A percentile compares a stretch with the other conserved stretches of the same genome.
These are phyloP conservation scores for Patella vulgata DNA, from an alignment of 1,140 invertebrate species.

Conservation along the genomic window DNA sequence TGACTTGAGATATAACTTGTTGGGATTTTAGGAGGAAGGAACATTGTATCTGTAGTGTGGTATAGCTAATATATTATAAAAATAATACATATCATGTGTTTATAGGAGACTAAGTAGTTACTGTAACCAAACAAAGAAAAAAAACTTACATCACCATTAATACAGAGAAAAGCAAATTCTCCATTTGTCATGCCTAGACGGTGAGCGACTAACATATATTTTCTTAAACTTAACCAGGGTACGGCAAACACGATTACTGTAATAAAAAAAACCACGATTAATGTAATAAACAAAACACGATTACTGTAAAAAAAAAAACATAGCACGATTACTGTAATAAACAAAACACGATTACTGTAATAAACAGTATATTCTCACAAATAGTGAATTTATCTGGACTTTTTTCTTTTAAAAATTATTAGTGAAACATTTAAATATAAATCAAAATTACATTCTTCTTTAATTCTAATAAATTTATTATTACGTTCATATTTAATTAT, in stretches of 20 bases:
- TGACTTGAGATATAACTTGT: too few species aligned
- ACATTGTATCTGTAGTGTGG: too few species aligned
- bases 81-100: too few species aligned
- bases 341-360: conserved; percentile 70
- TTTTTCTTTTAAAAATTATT: too few species aligned
- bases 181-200: conserved; percentile 86
- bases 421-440: too few species aligned
- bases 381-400: too few species aligned
- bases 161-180: conserved; percentile 87
- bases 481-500: too few species aligned
- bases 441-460: too few species aligned
- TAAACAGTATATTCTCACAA: conserved; percentile 22
- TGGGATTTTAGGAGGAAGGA: too few species aligned
- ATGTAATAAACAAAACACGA: neutral
- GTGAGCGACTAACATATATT: conserved; percentile 89
- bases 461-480: neutral
- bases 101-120: too few species aligned
- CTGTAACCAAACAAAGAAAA: too few species aligned
- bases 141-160: conserved; percentile 73
- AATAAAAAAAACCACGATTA: conserved; percentile 31
- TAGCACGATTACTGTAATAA: neutral
- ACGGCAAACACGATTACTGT: conserved; percentile 87
- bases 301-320: conserved; percentile 71
- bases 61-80: too few species aligned
- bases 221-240: conserved; percentile 78